Evolutionary conservation across 2,113 vertebrate species (phyloP), one percentile per base, ranked within the genome.

Genomic region (Anser brachyrhynchus): DNA sequence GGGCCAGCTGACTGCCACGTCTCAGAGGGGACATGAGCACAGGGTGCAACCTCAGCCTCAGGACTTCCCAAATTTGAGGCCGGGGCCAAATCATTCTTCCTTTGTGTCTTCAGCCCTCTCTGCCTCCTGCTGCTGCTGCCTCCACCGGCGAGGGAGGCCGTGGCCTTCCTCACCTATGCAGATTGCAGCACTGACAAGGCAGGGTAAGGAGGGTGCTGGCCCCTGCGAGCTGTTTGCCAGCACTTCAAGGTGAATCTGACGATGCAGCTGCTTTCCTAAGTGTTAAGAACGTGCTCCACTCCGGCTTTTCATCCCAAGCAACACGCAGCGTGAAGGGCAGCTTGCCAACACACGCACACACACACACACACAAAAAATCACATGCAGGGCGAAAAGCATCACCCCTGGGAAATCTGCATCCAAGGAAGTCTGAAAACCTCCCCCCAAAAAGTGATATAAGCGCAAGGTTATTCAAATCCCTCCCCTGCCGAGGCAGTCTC

Each of bases 401-500:
- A 71, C 92, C 84, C 73, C 73, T 92, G 90, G 86, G 95, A 96
- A 94, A 94, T 87, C 73, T 90, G 65, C 65, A 84, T 90, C 72
- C 61, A 54, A 94, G n/a, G 65, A 89, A 95, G 35, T 64, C 39
- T 95, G 66, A 57, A 93, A 93, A 84, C n/a, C 59, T 77, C 10
- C 21, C 62, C 69, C 46, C 39, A 16, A 37, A 59, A 61, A 61
- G 70, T 75, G 83, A 84, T 59, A 91, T 66, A 92, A 93, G 41
- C 52, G 55, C 83, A 75, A 87, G 91, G 83, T 75, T 90, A 66
- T 89, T 96, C 1, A 0, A 92, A 90, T 69, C 66, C 86, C 69
- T 84, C 76, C 54, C 77, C 65, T 54, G 54, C 90, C 23, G 70
- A 89, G 93, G n/a, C 61, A 84, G 83, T 62, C 89, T 92, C 91